Percentiles rank a stretch among this genome's conserved stretches.
phyloP scores from a whole-genome alignment of 53 echinoderm and acorn worm species.

The Echinometra lucunter region DNA sequence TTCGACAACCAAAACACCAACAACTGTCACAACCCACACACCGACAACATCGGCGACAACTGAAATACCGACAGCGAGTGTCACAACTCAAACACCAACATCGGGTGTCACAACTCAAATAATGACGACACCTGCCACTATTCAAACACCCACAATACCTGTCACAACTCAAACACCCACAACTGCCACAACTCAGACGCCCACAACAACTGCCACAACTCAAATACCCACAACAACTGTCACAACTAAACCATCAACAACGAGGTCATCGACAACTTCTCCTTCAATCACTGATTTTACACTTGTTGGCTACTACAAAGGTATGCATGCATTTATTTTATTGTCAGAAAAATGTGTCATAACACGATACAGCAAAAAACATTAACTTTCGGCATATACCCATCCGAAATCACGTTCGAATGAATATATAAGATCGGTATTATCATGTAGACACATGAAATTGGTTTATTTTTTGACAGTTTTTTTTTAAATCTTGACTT shows the following conservation, averaged over 20 bases:
- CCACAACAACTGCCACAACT: neutral
- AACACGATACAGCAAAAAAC: no score
- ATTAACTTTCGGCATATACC: no score
- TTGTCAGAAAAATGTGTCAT: no score
- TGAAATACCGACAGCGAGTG: neutral
- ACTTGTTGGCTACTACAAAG: neutral
- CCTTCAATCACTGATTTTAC: neutral
- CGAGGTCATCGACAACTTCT: neutral
- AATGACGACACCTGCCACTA: neutral
- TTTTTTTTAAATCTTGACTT: no score
- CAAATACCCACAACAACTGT: neutral
- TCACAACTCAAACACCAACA: neutral
- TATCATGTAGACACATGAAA: no score
- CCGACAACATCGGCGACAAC: neutral
- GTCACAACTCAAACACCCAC: neutral
- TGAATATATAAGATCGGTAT: no score
- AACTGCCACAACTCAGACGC: neutral
- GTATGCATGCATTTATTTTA: neutral
- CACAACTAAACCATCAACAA: conserved; percentile 6
- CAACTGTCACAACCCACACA: neutral
- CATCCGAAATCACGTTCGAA: no score
- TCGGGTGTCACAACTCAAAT: neutral
- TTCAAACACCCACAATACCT: neutral
- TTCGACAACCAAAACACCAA: neutral
- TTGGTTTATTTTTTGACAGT: no score